Percentiles rank a stretch among this genome's conserved stretches.
These are phyloP conservation scores for Stichodactyla helianthus DNA, from an alignment of 64 coral and sea anemone species.

Conservation along the genomic window DNA sequence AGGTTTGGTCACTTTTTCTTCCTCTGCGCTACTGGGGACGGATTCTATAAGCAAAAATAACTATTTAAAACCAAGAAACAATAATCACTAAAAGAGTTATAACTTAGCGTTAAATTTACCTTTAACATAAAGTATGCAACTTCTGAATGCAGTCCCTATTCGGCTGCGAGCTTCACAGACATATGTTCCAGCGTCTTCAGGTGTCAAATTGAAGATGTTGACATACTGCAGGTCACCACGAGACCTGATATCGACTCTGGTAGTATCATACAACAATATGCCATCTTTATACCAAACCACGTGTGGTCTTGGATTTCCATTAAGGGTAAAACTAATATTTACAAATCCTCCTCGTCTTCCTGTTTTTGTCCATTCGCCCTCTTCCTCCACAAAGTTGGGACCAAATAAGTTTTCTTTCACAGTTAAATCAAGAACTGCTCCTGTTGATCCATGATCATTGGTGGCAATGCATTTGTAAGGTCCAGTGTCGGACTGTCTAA, in stretches of 20 bases:
- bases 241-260: constrained; percentile 35
- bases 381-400: constrained; percentile 54
- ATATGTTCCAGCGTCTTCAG: constrained; percentile 57
- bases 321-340: constrained; percentile 41
- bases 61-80: background rate
- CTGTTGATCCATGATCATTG: constrained; percentile 51
- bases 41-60: background rate
- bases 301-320: constrained; percentile 41
- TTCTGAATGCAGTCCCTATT: constrained; percentile 25
- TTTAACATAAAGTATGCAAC: constrained; percentile 36
- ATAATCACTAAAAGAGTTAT: background rate
- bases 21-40: background rate
- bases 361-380: constrained; percentile 33
- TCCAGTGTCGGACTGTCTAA: constrained; percentile 36
- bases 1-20: constrained; percentile 15
- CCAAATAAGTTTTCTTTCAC: constrained; percentile 54
- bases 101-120: constrained; percentile 3
- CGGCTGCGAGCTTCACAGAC: constrained; percentile 47
- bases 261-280: constrained; percentile 36
- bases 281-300: constrained; percentile 50
- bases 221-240: constrained; percentile 51
- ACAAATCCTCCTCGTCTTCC: constrained; percentile 20
- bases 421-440: constrained; percentile 51
- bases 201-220: constrained; percentile 24
- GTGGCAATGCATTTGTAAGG: constrained; percentile 66